Evolutionary conservation across 2,797 vertebrate genomes (phyloP), one percentile per base, ranked within the genome.

Genomic region (Emydoidea blandingii): DNA sequence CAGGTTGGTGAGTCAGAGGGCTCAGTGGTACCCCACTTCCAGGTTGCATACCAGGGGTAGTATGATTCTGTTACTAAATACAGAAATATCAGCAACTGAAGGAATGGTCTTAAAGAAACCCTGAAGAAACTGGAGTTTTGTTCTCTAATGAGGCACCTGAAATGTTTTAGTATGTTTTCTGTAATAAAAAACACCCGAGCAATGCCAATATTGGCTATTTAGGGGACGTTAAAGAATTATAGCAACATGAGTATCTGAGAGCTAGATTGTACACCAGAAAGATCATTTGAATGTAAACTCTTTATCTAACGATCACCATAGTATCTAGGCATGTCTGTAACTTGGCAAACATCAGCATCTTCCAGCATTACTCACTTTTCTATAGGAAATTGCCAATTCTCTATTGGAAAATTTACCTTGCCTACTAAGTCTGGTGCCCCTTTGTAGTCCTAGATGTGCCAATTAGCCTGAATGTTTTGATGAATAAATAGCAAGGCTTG

Each of bases 291-390:
- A 68, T 68, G n/a, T 37, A 37, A 72, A 72, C n/a, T 37, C 59
- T 29, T 62, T 62, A 72, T 19, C 65, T 41, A 37, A 68, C 34
- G 5, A 65, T 68, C 62, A n/a, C 34, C 18, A 9, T n/a, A n/a
- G 62, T n/a, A n/a, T 68, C 87, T 37, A 86, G 87, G 29, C 25
- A 53, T 29, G 5, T 87, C 79, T 91, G 52, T 44, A 79, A 59
- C 6, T 7, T 31, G 56, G 74, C 91, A 37, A 10, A 10, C 10
- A 1, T 6, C 34, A 21, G 15, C 65, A 52, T 29, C 0, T 0
- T 84, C 57, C 54, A 27, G 0, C 1, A 8, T 3, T 78, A 21
- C 15, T 25, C 23, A 57, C 25, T 29, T 57, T 79, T 89, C 62
- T 31, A 54, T 47, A 68, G 79, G 44, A 15, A 52, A 52, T 49